Percentiles rank a stretch among this genome's conserved stretches.
Evolutionary conservation across 2,888 invertebrate species (phyloP).

Genomic region (Automeris io): DNA sequence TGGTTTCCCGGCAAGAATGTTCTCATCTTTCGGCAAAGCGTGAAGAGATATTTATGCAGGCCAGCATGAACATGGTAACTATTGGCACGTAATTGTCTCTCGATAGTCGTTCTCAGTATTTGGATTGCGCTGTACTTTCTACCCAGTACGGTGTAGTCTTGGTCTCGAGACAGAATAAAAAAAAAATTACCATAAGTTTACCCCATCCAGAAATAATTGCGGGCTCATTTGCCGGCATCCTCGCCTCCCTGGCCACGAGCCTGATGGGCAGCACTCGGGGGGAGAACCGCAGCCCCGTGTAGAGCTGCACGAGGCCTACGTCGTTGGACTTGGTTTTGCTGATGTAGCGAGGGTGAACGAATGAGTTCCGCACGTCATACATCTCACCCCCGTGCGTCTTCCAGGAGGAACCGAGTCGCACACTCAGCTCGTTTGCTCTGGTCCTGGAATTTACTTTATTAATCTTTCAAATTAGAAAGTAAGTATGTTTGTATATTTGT

Average conservation of each 20-base stretch:
- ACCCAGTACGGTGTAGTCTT: too few relatives aligned
- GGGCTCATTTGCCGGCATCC: constrained; percentile 39
- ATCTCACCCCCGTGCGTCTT: constrained; percentile 70
- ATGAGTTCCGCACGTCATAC: constrained; percentile 57
- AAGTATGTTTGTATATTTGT: neutral
- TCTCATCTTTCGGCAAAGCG: too few relatives aligned
- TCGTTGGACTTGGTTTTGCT: constrained; percentile 63
- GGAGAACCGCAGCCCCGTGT: constrained; percentile 53
- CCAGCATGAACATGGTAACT: too few relatives aligned
- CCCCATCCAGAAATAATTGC: constrained; percentile 72
- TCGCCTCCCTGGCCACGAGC: constrained; percentile 38
- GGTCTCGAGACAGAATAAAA: too few relatives aligned
- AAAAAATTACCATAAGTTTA: constrained; percentile 40
- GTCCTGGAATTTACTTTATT: constrained; percentile 29
- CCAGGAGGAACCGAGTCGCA: constrained; percentile 71
- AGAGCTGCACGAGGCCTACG: constrained; percentile 61
- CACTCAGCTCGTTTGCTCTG: constrained; percentile 49
- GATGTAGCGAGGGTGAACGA: constrained; percentile 62
- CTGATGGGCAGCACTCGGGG: constrained; percentile 53
- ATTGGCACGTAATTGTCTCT: too few relatives aligned
- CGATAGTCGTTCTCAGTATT: too few relatives aligned
- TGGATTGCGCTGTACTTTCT: too few relatives aligned
- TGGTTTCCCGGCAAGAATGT: too few relatives aligned
- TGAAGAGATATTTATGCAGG: too few relatives aligned
- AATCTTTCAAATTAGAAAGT: neutral